A percentile compares a stretch with the other conserved stretches of the same genome.
These are phyloP conservation scores for Blastobasis adustella DNA, from an alignment of 2,888 invertebrate genomes.

Conservation along the genomic window DNA sequence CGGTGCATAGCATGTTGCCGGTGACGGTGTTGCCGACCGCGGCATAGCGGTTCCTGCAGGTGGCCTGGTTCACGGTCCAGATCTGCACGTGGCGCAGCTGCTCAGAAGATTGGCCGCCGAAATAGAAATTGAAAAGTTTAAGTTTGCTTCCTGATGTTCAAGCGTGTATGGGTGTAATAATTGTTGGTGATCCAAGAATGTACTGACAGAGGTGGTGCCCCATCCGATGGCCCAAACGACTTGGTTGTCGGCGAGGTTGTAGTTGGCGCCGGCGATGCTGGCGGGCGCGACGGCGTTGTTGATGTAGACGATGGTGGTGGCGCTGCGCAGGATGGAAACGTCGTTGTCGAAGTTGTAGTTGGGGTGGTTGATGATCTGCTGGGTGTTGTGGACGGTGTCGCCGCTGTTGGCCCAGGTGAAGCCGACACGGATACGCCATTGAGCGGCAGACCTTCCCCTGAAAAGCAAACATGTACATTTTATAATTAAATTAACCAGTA, in stretches of 20 bases:
- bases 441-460: slow-evolving; percentile 3
- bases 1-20: slow-evolving; percentile 43
- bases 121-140: slow-evolving; percentile 11
- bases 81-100: slow-evolving; percentile 36
- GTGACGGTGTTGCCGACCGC: slow-evolving; percentile 19
- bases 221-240: slow-evolving; percentile 43
- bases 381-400: slow-evolving; percentile 21
- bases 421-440: slow-evolving; percentile 28
- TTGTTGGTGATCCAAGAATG: background rate
- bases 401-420: slow-evolving; percentile 31
- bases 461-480: background rate
- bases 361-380: slow-evolving; percentile 21
- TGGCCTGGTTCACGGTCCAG: slow-evolving; percentile 27
- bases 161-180: background rate
- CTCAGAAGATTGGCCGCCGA: slow-evolving; percentile 25
- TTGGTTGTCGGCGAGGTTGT: slow-evolving; percentile 32
- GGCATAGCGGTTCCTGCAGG: slow-evolving; percentile 28
- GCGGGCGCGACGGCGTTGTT: slow-evolving; percentile 21
- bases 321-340: slow-evolving; percentile 29
- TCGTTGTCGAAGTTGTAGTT: slow-evolving; percentile 29
- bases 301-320: slow-evolving; percentile 13
- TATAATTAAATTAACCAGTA: background rate
- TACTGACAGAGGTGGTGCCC: slow-evolving; percentile 35
- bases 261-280: slow-evolving; percentile 34
- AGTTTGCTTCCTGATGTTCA: background rate